Percentiles rank a stretch among this genome's conserved stretches.
Evolutionary conservation across 2,888 invertebrate genomes (phyloP).

Genomic region (Athalia rosae): DNA sequence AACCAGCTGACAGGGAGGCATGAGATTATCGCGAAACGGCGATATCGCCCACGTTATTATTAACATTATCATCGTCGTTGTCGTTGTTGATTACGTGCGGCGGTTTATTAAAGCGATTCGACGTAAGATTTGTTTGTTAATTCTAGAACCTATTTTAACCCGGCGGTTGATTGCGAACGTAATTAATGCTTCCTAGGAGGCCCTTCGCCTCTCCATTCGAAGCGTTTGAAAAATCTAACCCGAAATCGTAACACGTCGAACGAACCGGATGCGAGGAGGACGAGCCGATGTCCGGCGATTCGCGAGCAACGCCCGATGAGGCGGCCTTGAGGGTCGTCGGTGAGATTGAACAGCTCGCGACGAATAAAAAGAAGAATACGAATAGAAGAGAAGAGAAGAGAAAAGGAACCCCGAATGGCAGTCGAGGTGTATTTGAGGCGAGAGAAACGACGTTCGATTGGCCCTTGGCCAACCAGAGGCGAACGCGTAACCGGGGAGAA

Average conservation of each 20-base stretch:
- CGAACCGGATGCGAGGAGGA: background rate
- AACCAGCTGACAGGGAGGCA: no score
- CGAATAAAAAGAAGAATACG: background rate
- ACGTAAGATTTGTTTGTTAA: no score
- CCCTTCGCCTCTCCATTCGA: conserved; percentile 16
- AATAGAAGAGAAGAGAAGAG: background rate
- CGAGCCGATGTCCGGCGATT: conserved; percentile 8
- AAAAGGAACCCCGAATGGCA: background rate
- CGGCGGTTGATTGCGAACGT: background rate
- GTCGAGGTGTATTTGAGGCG: conserved; percentile 7
- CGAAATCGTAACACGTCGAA: background rate
- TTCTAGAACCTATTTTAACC: background rate
- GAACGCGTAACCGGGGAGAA: background rate
- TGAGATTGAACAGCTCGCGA: background rate
- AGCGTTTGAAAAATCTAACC: background rate
- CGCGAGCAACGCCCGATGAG: background rate
- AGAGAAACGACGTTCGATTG: conserved; percentile 8
- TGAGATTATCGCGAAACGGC: no score
- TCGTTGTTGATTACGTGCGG: no score
- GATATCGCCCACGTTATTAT: no score
- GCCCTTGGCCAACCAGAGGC: conserved; percentile 5
- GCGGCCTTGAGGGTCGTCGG: conserved; percentile 26
- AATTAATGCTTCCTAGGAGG: background rate
- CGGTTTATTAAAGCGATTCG: no score
- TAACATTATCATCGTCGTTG: no score